These are phyloP conservation scores for Lepilemur septentrionalis DNA, from an alignment of 2,797 vertebrate species.

Conservation along the genomic window DNA sequence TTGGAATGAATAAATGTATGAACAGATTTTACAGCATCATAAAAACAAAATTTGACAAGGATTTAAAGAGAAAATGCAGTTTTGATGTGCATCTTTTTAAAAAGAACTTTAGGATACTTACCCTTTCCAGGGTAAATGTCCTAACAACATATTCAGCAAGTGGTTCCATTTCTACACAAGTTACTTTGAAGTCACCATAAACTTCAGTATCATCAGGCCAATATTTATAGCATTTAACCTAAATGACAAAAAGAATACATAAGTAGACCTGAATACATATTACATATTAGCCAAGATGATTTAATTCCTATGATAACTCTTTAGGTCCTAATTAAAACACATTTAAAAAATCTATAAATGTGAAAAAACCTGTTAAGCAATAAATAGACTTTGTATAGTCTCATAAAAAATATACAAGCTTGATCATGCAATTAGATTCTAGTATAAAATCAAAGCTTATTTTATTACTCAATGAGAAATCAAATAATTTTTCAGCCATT, in stretches of 20 bases:
- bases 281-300: neutral
- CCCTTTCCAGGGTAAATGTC: slow-evolving; percentile 98
- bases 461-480: slow-evolving; percentile 20
- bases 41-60: neutral
- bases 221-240: slow-evolving; percentile 99
- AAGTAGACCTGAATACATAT: neutral
- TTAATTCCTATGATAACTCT: neutral
- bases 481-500: neutral
- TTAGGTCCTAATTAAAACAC: neutral
- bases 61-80: neutral
- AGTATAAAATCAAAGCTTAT: neutral
- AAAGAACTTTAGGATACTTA: slow-evolving; percentile 76
- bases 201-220: slow-evolving; percentile 99
- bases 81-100: neutral
- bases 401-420: neutral
- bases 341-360: neutral
- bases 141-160: slow-evolving; percentile 98
- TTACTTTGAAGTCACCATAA: slow-evolving; percentile 99
- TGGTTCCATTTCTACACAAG: slow-evolving; percentile 96
- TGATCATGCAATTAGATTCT: neutral
- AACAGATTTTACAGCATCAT: neutral
- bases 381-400: neutral
- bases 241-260: slow-evolving; percentile 67
- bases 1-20: neutral
- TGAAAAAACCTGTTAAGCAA: neutral